Conservation (phyloP, 1,140 invertebrate species). For the Anagrus nilaparvatae region DNA sequence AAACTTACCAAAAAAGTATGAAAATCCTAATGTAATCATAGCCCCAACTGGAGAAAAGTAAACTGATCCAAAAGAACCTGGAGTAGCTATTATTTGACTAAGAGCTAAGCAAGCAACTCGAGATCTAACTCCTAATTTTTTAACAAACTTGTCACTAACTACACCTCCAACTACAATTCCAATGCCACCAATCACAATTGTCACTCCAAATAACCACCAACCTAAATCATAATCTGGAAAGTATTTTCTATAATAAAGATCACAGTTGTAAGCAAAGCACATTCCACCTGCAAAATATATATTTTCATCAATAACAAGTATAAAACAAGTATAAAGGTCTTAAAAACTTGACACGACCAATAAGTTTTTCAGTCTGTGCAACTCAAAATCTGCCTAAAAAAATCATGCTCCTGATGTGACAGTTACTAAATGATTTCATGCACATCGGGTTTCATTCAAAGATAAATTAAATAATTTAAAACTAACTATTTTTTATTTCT, state of each 20-base stretch:
- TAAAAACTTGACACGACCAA: too few relatives aligned
- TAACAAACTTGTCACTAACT: conserved; percentile 80
- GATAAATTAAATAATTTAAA: too few relatives aligned
- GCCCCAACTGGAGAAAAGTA: conserved; percentile 72
- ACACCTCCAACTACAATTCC: conserved; percentile 82
- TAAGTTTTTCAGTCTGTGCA: too few relatives aligned
- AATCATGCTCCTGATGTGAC: too few relatives aligned
- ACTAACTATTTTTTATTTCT: too few relatives aligned
- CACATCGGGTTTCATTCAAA: too few relatives aligned
- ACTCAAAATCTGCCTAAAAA: too few relatives aligned
- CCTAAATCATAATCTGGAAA: conserved; percentile 79
- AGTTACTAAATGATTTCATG: too few relatives aligned
- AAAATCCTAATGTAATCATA: conserved; percentile 74
- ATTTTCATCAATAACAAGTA: conserved; percentile 3
- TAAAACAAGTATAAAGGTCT: too few relatives aligned
- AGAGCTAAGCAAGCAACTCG: conserved; percentile 72
- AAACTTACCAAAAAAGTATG: conserved; percentile 72
- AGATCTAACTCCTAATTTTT: conserved; percentile 75
- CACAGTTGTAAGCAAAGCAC: conserved; percentile 83
- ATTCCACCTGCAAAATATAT: conserved; percentile 56
- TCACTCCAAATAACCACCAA: conserved; percentile 79
- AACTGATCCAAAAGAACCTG: conserved; percentile 81
- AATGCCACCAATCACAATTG: conserved; percentile 75
- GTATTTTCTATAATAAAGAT: conserved; percentile 77
- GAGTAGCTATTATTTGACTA: conserved; percentile 77